Base-by-base conservation (phyloP, 2,797 vertebrate genomes). In the Melanotaenia trifasciata region DNA sequence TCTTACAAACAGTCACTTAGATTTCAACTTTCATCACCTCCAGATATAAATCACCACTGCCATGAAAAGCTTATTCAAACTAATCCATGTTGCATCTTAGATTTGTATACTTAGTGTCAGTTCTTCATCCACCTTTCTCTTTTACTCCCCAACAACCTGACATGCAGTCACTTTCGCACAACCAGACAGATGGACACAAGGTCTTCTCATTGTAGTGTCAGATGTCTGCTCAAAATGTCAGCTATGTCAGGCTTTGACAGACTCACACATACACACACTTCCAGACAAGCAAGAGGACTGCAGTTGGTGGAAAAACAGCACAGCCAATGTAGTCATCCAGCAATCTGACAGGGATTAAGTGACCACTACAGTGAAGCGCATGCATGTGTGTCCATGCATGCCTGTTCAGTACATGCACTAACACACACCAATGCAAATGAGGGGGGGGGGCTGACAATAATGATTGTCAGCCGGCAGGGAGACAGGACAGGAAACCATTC, bases 271-370 rank as follows among this genome's bases (percentile, higher is more conserved):
- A 28, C 40, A 58, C 38, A 64, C 72, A 57, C 54, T 71, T 62
- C 68, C 77, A 76, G 78, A 85, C 65, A 76, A 72, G 67, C 69
- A 54, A 64, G 70, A 83, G 78, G 58, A 65, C 68, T 88, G 76
- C 81, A 90, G 86, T 91, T 81, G 79, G 83, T 89, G 87, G 87
- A 90, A 93, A 91, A 91, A 89, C 82, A 84, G 70, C 53, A 67
- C 80, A 76, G 84, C 69, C 80, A 80, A 78, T 70, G 77, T 79
- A 88, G 81, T 76, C 84, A 82, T 86, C 80, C 80, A 87, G 84
- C 84, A 91, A 88, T 90, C 86, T 88, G 87, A 90, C 80, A 87
- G 78, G 86, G 84, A 92, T 92, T 89, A 90, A 90, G 89, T 89
- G 86, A 86, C 78, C 86, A 87, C 85, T 88, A 89, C 87, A 83